Conservation (phyloP, 2,797 vertebrate genomes). For the Eurystomus glaucurus region DNA sequence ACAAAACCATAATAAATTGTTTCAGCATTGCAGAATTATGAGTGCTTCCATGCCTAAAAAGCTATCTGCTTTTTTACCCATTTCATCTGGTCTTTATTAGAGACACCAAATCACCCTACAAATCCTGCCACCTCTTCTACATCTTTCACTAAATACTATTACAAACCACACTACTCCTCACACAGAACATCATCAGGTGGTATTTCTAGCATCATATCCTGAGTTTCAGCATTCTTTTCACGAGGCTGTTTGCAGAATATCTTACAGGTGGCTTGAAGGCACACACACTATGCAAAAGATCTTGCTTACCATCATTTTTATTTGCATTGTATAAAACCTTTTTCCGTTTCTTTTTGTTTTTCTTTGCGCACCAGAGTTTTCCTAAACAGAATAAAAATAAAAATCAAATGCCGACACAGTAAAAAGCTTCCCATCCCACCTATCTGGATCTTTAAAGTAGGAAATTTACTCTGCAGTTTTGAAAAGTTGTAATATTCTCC, state of each 20-base stretch:
- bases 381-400: conserved; percentile 82
- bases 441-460: neutral
- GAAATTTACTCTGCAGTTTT: neutral
- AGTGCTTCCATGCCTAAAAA: neutral
- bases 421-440: neutral
- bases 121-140: neutral
- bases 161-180: neutral
- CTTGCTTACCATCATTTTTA: conserved; percentile 92
- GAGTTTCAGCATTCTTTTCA: neutral
- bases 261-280: neutral
- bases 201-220: neutral
- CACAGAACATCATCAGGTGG: neutral
- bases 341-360: conserved; percentile 98
- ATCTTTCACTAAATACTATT: neutral
- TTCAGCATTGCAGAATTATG: neutral
- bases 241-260: neutral
- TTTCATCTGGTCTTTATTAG: neutral
- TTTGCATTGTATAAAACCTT: conserved; percentile 94
- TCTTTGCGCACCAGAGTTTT: conserved; percentile 98
- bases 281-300: neutral
- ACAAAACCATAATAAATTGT: neutral
- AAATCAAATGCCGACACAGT: neutral
- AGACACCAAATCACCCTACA: neutral
- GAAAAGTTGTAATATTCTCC: neutral
- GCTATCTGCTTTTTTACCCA: neutral